phyloP scores from a whole-genome alignment of 1,140 invertebrate genomes.

The Zaprionus kolodkinae region DNA sequence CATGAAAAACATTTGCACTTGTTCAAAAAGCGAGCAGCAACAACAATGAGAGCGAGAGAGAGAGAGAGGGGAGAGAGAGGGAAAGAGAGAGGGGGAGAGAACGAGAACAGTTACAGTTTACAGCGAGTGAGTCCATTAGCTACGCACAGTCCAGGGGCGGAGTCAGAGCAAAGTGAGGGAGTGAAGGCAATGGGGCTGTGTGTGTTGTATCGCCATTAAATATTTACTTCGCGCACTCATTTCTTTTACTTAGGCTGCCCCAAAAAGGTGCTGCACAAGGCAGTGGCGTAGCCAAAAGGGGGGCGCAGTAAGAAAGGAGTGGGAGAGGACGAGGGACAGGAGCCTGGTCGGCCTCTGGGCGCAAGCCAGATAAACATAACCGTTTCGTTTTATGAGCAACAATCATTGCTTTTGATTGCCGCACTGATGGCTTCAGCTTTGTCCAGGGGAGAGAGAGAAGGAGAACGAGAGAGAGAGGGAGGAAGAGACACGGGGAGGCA shows the following conservation, averaged over 20 bases:
- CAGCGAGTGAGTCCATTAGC: conserved; percentile 60
- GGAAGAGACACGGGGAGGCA: background rate
- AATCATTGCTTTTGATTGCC: conserved; percentile 82
- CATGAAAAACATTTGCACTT: conserved; percentile 77
- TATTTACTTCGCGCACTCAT: conserved; percentile 75
- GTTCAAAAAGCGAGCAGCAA: conserved; percentile 70
- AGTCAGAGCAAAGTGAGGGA: background rate
- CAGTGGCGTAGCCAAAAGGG: background rate
- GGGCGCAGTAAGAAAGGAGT: too few species aligned
- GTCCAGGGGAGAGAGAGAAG: background rate
- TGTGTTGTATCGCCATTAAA: conserved; percentile 61
- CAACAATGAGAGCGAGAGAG: background rate
- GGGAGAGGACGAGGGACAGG: background rate
- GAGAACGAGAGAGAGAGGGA: background rate
- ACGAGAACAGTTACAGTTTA: conserved; percentile 45
- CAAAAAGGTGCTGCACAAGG: conserved; percentile 11
- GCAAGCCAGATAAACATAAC: conserved; percentile 79
- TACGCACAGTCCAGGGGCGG: conserved; percentile 15
- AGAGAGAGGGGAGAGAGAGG: background rate
- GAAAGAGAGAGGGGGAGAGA: background rate
- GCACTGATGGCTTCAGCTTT: conserved; percentile 58
- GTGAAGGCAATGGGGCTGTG: background rate
- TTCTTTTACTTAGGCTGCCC: conserved; percentile 67
- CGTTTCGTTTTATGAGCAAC: conserved; percentile 80
- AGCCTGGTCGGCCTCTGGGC: conserved; percentile 45